Evolutionary conservation across 2,797 vertebrate genomes (phyloP).

Genomic region (Phylloscopus collybita): DNA sequence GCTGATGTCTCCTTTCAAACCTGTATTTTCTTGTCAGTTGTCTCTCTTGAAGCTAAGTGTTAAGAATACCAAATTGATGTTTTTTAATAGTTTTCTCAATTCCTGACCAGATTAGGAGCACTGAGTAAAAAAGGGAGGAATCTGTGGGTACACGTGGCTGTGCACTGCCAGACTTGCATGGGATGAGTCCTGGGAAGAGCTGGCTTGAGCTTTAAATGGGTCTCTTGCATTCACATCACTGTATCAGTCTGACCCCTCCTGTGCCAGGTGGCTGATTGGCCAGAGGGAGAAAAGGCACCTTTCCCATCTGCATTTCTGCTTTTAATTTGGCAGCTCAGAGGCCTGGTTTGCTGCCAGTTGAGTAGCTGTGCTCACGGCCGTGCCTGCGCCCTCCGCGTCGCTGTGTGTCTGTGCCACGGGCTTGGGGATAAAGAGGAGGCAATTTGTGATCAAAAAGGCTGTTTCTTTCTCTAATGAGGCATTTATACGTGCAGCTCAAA

Average conservation of each 20-base stretch:
- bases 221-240: not conserved
- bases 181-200: not conserved
- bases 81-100: not conserved
- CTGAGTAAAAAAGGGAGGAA: not conserved
- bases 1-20: not conserved
- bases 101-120: not conserved
- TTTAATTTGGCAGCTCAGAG: not conserved
- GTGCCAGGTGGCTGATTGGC: not conserved
- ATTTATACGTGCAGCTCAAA: not conserved
- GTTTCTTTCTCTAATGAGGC: slow-evolving; percentile 9
- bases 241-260: not conserved
- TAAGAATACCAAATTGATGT: not conserved
- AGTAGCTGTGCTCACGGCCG: not conserved
- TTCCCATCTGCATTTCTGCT: slow-evolving; percentile 7
- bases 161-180: not conserved
- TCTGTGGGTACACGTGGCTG: not conserved
- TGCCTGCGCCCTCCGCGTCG: fast-evolving
- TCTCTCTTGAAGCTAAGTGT: not conserved
- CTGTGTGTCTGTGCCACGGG: not conserved
- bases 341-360: slow-evolving; percentile 11
- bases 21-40: not conserved
- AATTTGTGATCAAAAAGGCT: not conserved
- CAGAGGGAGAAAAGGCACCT: not conserved
- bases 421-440: not conserved
- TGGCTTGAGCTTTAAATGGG: not conserved